Percentiles rank a stretch among this genome's conserved stretches.
These are phyloP conservation scores for Drepana falcataria DNA, from an alignment of 2,888 invertebrate species.

Conservation along the genomic window DNA sequence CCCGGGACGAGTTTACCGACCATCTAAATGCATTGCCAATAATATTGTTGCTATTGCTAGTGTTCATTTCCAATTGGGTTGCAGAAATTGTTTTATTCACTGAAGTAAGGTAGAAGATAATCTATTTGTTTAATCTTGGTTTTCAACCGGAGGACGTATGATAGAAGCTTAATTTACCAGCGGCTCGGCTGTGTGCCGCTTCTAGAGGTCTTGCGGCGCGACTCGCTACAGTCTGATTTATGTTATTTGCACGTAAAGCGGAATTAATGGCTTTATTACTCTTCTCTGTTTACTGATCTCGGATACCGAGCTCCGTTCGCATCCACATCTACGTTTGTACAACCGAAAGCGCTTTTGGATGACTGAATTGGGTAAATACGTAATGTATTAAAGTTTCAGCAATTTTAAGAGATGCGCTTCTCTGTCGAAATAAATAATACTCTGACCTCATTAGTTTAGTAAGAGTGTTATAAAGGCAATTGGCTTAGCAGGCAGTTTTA, in stretches of 20 bases:
- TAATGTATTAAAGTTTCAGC: slow-evolving; percentile 27
- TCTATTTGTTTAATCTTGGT: slow-evolving; percentile 47
- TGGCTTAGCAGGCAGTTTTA: slow-evolving; percentile 56
- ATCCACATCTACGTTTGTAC: slow-evolving; percentile 49
- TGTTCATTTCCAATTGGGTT: slow-evolving; percentile 24
- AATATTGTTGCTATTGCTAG: slow-evolving; percentile 48
- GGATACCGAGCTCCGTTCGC: slow-evolving; percentile 45
- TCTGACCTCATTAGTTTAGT: background rate
- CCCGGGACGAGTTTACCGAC: slow-evolving; percentile 50
- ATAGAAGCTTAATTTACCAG: slow-evolving; percentile 63
- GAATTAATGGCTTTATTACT: slow-evolving; percentile 77
- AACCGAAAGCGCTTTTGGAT: slow-evolving; percentile 49
- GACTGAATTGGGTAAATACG: slow-evolving; percentile 46
- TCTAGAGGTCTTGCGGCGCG: slow-evolving; percentile 63
- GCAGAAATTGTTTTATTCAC: slow-evolving; percentile 9
- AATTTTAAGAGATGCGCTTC: slow-evolving; percentile 10
- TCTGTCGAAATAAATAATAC: slow-evolving; percentile 8
- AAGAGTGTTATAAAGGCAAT: slow-evolving; percentile 27
- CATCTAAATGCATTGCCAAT: slow-evolving; percentile 48
- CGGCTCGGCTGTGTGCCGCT: slow-evolving; percentile 51
- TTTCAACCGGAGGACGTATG: slow-evolving; percentile 51
- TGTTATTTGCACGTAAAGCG: slow-evolving; percentile 76
- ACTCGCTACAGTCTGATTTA: slow-evolving; percentile 72
- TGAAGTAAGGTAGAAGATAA: slow-evolving; percentile 12
- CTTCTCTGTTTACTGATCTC: slow-evolving; percentile 71